phyloP scores from a whole-genome alignment of 2,888 invertebrate species.

The Leptura quadrifasciata region DNA sequence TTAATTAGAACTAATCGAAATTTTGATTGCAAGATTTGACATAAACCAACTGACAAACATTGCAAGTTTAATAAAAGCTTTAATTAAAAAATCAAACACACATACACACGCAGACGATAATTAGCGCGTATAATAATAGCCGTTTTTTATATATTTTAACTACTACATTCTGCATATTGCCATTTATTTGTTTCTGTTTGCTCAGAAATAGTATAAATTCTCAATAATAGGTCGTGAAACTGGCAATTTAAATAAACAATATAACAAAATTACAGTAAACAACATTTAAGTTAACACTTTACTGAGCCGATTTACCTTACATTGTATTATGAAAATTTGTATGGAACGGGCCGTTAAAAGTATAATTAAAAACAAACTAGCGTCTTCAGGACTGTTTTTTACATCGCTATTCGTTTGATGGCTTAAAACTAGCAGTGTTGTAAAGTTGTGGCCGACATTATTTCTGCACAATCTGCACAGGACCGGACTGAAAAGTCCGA shows the following conservation, averaged over 20 bases:
- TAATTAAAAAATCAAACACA: too few relatives aligned
- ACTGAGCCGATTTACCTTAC: not conserved
- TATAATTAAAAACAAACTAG: conserved; percentile 11
- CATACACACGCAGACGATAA: too few relatives aligned
- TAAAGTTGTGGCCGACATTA: not conserved
- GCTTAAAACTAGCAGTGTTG: not conserved
- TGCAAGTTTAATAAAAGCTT: too few relatives aligned
- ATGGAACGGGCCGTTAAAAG: not conserved
- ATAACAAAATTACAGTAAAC: not conserved
- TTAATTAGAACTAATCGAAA: too few relatives aligned
- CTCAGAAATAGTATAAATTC: conserved; percentile 7
- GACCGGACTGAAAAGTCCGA: not conserved
- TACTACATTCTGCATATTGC: not conserved
- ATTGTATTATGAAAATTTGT: conserved; percentile 33
- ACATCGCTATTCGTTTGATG: not conserved
- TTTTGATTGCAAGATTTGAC: too few relatives aligned
- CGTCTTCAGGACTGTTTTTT: not conserved
- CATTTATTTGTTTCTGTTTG: not conserved
- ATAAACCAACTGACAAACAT: too few relatives aligned
- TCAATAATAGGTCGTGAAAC: not conserved
- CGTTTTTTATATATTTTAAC: not conserved
- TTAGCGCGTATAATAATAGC: too few relatives aligned
- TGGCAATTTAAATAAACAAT: not conserved
- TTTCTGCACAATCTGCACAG: not conserved
- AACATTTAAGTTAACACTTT: not conserved